These are phyloP conservation scores for Melanotaenia nigrans DNA, from an alignment of 2,797 vertebrate genomes.

Conservation along the genomic window DNA sequence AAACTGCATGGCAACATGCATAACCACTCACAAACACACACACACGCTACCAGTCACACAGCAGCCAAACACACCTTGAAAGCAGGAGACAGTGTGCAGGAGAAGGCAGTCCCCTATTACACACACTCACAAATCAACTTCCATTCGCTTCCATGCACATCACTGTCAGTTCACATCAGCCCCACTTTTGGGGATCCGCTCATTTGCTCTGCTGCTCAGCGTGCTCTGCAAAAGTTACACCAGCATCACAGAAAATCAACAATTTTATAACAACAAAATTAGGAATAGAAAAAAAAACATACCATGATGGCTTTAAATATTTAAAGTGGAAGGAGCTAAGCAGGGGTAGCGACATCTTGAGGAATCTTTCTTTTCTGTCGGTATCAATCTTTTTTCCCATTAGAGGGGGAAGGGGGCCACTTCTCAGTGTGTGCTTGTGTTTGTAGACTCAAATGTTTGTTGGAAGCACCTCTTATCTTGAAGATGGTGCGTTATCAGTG, in stretches of 20 bases:
- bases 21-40: conserved; percentile 60
- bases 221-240: conserved; percentile 32
- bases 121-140: conserved; percentile 62
- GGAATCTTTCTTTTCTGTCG: conserved; percentile 64
- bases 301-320: conserved; percentile 72
- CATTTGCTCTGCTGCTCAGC: conserved; percentile 18
- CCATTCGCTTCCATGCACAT: conserved; percentile 51
- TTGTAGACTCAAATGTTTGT: conserved; percentile 44
- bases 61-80: conserved; percentile 63
- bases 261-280: conserved; percentile 50
- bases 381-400: conserved; percentile 77
- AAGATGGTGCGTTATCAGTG: conserved; percentile 48
- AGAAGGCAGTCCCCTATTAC: conserved; percentile 38
- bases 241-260: conserved; percentile 50
- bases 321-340: conserved; percentile 65
- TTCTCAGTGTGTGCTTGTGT: conserved; percentile 40
- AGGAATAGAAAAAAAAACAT: conserved; percentile 18
- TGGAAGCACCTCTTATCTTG: conserved; percentile 47
- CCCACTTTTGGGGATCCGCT: conserved; percentile 20
- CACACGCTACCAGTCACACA: conserved; percentile 29
- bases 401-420: conserved; percentile 62
- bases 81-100: conserved; percentile 38
- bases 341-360: conserved; percentile 67
- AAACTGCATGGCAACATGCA: conserved; percentile 80
- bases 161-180: conserved; percentile 58